phyloP scores from a whole-genome alignment of 2,888 invertebrate species.

The Acanthosepion esculentum region DNA sequence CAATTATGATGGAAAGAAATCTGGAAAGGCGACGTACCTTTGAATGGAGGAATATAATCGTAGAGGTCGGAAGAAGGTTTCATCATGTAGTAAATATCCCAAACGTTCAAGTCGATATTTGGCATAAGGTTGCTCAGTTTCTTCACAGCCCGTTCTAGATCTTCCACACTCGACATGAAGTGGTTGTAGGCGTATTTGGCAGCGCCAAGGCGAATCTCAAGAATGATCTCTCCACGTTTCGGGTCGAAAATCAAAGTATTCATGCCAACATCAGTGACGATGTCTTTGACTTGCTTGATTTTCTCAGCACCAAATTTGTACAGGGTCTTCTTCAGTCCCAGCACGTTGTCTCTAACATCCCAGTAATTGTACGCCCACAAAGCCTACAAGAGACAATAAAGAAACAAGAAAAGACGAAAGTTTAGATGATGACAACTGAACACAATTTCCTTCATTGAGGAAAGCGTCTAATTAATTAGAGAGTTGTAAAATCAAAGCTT shows the following conservation, averaged over 20 bases:
- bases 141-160: neutral
- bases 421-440: neutral
- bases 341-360: constrained; percentile 59
- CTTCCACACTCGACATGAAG: neutral
- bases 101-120: constrained; percentile 77
- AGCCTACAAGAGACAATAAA: constrained; percentile 55
- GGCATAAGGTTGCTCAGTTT: constrained; percentile 49
- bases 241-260: constrained; percentile 69
- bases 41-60: constrained; percentile 89
- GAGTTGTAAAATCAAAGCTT: neutral
- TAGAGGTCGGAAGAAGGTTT: constrained; percentile 84
- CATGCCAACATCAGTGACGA: constrained; percentile 65
- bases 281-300: constrained; percentile 57
- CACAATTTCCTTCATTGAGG: neutral
- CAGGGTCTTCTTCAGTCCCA: constrained; percentile 53
- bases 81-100: constrained; percentile 86
- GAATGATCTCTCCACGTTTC: constrained; percentile 67
- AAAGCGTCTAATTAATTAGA: neutral
- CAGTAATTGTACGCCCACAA: constrained; percentile 62
- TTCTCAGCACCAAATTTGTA: constrained; percentile 51
- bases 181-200: neutral
- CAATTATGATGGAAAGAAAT: neutral
- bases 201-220: constrained; percentile 58
- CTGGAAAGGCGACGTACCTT: neutral
- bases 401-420: neutral